Conservation (phyloP, 2,797 vertebrate genomes). For the Trachops cirrhosus region DNA sequence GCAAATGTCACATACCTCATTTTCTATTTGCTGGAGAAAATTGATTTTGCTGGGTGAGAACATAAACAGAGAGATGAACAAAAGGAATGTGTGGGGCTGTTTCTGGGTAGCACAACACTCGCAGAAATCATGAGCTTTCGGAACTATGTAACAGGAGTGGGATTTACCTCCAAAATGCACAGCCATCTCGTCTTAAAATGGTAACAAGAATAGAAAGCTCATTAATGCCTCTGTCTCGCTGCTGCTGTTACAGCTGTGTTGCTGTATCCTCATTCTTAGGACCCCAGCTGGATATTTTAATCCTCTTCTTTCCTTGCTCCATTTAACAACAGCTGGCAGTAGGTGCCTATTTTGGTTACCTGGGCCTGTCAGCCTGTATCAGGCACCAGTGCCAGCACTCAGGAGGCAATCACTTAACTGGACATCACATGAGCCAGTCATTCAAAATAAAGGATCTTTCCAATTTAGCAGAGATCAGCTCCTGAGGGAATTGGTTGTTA, state of each 20-base stretch:
- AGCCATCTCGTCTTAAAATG: background rate
- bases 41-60: background rate
- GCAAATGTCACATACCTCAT: conserved; percentile 49
- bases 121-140: background rate
- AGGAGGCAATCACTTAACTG: conserved; percentile 34
- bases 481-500: conserved; percentile 22
- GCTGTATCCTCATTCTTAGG: background rate
- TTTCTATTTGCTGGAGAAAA: conserved; percentile 53
- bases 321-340: conserved; percentile 44
- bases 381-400: background rate
- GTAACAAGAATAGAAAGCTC: conserved; percentile 42
- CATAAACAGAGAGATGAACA: background rate
- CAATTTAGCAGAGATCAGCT: conserved; percentile 30
- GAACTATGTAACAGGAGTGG: background rate
- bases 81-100: background rate
- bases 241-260: background rate
- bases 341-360: conserved; percentile 24
- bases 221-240: background rate
- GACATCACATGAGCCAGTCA: background rate
- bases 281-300: conserved; percentile 46
- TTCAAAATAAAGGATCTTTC: conserved; percentile 53
- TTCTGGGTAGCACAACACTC: background rate
- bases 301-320: conserved; percentile 19
- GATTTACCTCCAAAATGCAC: background rate
- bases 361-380: conserved; percentile 45